A percentile compares a stretch with the other conserved stretches of the same genome.
Conservation (phyloP, 1,140 invertebrate species). For the Prorops nasuta region DNA sequence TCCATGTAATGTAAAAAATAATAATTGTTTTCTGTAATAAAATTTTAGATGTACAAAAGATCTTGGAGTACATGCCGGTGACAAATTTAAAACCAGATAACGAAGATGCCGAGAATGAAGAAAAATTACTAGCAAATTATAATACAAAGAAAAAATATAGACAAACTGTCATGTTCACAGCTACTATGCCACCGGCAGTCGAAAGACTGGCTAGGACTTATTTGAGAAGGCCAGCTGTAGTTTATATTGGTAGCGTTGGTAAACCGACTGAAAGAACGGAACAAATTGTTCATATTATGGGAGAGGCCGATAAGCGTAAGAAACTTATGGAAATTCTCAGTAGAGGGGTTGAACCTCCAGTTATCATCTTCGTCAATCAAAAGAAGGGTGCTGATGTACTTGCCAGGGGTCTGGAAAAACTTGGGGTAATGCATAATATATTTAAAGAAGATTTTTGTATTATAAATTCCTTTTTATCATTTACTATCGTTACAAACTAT, state of each 20-base stretch:
- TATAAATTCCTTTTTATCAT: background rate
- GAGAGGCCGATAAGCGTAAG: constrained; percentile 90
- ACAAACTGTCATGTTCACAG: constrained; percentile 99
- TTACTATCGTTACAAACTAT: too few species aligned
- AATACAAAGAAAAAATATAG: constrained; percentile 97
- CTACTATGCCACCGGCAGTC: constrained; percentile 98
- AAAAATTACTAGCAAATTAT: constrained; percentile 89
- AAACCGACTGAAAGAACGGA: constrained; percentile 97
- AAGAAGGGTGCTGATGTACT: constrained; percentile 99
- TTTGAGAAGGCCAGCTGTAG: constrained; percentile 91
- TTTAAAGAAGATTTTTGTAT: background rate
- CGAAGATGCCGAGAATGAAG: constrained; percentile 96
- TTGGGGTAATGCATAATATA: constrained; percentile 65
- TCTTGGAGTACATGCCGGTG: constrained; percentile 97
- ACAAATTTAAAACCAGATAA: constrained; percentile 98
- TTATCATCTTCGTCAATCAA: constrained; percentile 99
- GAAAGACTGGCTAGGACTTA: constrained; percentile 95
- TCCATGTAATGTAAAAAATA: too few species aligned
- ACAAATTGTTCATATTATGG: constrained; percentile 95
- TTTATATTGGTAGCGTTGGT: constrained; percentile 98
- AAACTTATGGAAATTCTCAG: constrained; percentile 86
- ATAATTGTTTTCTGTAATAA: constrained; percentile 2
- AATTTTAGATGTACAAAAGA: constrained; percentile 87
- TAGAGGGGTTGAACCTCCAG: constrained; percentile 88
- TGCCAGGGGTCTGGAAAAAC: constrained; percentile 94